Evolutionary conservation across 2,888 invertebrate species (phyloP).

Genomic region (Amaurobius ferox): DNA sequence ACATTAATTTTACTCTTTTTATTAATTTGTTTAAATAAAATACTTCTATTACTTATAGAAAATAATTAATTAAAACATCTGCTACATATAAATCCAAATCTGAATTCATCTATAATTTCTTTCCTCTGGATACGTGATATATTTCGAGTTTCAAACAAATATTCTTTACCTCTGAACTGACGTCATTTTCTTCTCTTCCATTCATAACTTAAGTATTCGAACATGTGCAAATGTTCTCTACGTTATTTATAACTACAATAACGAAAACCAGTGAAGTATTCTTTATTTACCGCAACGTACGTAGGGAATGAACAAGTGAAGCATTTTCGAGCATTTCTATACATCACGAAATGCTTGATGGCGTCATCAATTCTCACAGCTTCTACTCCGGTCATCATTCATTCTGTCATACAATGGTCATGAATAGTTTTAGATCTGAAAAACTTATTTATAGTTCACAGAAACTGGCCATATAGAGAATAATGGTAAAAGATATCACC

Average conservation of each 20-base stretch:
- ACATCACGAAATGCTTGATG: conserved; percentile 11
- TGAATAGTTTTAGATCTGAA: neutral
- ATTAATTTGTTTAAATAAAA: no score
- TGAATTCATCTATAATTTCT: no score
- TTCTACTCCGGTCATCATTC: neutral
- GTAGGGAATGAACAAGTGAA: conserved; percentile 1
- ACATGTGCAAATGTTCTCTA: neutral
- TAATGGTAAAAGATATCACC: no score
- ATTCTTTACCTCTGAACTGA: neutral
- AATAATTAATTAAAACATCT: no score
- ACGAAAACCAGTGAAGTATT: neutral
- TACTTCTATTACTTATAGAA: no score
- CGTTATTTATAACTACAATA: conserved; percentile 3
- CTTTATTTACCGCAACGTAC: conserved; percentile 1
- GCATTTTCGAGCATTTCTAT: neutral
- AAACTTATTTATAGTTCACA: neutral
- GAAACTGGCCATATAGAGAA: neutral
- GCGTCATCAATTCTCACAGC: conserved; percentile 6
- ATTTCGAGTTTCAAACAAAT: neutral
- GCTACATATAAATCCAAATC: no score
- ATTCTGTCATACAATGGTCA: neutral
- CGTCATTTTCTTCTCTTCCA: neutral
- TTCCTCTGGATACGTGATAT: no score
- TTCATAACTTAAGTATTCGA: neutral
- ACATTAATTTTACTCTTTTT: no score